Percentiles rank a stretch among this genome's conserved stretches.
Conservation (phyloP, 2,888 invertebrate species). For the Apomyelois bistriatella region DNA sequence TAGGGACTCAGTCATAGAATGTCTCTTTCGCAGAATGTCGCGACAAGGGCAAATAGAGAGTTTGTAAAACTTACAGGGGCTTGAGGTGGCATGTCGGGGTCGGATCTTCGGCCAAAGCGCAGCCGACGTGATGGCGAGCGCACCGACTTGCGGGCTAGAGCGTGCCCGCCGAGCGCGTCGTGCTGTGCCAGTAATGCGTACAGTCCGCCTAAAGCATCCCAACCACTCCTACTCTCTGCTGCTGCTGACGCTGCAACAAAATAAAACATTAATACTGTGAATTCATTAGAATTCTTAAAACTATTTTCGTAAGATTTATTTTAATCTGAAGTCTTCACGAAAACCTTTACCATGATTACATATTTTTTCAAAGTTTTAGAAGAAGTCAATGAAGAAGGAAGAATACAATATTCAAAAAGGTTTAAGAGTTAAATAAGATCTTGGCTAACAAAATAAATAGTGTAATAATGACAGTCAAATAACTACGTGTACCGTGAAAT, state of each 20-base stretch:
- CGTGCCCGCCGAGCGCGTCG: constrained; percentile 84
- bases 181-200: constrained; percentile 82
- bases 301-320: too few relatives aligned
- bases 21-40: too few relatives aligned
- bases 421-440: not conserved
- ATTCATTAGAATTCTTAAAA: too few relatives aligned
- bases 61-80: constrained; percentile 53
- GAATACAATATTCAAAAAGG: too few relatives aligned
- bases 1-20: too few relatives aligned
- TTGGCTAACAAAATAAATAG: not conserved
- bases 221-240: constrained; percentile 49
- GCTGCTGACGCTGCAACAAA: constrained; percentile 42
- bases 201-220: constrained; percentile 77
- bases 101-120: constrained; percentile 87
- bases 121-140: constrained; percentile 87
- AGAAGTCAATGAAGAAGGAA: too few relatives aligned
- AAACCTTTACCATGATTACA: too few relatives aligned
- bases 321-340: too few relatives aligned
- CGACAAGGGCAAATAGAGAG: too few relatives aligned
- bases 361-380: too few relatives aligned
- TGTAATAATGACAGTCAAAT: not conserved
- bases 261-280: not conserved
- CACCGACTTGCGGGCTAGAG: constrained; percentile 87
- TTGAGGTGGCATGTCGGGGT: constrained; percentile 81
- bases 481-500: not conserved